Percentiles rank a stretch among this genome's conserved stretches.
phyloP scores from a whole-genome alignment of 2,797 vertebrate species.

The Parauchenoglanis punctatus region DNA sequence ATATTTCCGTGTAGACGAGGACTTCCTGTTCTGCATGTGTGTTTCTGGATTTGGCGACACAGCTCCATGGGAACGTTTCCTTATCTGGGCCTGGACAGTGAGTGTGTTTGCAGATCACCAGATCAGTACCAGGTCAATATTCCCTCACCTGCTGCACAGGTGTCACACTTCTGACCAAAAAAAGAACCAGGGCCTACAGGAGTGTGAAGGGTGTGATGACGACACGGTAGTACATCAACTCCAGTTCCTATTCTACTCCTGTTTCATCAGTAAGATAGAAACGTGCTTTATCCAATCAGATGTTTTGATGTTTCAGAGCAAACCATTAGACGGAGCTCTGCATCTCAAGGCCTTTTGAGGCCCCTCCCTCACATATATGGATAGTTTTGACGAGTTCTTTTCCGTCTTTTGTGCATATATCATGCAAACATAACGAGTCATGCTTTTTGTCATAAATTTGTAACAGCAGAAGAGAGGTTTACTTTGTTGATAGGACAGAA shows the following conservation, averaged over 20 bases:
- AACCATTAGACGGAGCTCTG: background rate
- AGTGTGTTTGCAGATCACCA: background rate
- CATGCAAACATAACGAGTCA: too few relatives aligned
- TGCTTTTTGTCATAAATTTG: too few relatives aligned
- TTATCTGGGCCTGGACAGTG: background rate
- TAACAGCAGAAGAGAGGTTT: too few relatives aligned
- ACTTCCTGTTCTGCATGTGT: background rate
- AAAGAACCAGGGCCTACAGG: background rate
- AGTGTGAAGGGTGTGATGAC: background rate
- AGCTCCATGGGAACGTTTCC: background rate
- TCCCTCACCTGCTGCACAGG: background rate
- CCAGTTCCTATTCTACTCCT: background rate
- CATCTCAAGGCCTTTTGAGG: background rate
- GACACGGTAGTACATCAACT: background rate
- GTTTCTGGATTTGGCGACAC: background rate
- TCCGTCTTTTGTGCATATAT: too few relatives aligned
- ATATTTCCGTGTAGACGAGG: background rate
- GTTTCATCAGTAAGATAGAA: background rate
- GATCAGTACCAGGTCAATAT: background rate
- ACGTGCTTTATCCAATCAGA: background rate
- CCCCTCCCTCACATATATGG: background rate
- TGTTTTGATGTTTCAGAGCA: background rate
- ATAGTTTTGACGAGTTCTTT: background rate
- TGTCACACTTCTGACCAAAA: background rate
- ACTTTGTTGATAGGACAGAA: background rate